Conservation (phyloP, 30 jellyfish, hydroid and myxozoan genomes). For the Clytia hemisphaerica region DNA sequence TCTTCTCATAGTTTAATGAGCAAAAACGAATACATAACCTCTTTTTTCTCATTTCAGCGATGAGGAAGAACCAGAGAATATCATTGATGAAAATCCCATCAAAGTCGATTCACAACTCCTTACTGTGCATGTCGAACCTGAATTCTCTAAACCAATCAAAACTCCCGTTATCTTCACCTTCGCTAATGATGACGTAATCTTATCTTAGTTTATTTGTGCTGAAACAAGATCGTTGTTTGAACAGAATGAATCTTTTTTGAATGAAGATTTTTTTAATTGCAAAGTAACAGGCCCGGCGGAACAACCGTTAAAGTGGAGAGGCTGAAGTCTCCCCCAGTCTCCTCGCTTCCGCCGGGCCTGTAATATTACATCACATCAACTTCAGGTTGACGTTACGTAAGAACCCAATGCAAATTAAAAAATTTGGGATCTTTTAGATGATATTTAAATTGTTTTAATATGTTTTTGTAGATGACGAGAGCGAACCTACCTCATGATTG, state of each 20-base stretch:
- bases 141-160: slow-evolving; percentile 39
- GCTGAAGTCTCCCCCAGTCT: too few species aligned
- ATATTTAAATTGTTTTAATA: background rate
- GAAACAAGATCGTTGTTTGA: background rate
- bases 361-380: too few species aligned
- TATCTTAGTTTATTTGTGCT: background rate
- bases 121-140: slow-evolving; percentile 69
- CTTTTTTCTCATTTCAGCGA: slow-evolving; percentile 43
- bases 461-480: slow-evolving; percentile 36
- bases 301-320: too few species aligned
- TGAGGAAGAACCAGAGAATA: slow-evolving; percentile 53
- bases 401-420: too few species aligned
- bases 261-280: background rate
- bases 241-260: background rate
- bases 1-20: too few species aligned
- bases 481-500: slow-evolving; percentile 76
- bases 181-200: slow-evolving; percentile 67
- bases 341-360: too few species aligned
- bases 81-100: slow-evolving; percentile 78
- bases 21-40: too few species aligned
- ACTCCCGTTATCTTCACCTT: slow-evolving; percentile 58
- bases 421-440: too few species aligned
- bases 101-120: slow-evolving; percentile 84
- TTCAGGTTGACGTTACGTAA: too few species aligned
- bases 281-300: too few species aligned